Evolutionary conservation across 2,113 vertebrate genomes (phyloP), one percentile per base, ranked within the genome.

Genomic region (Dendrocopos noguchii): DNA sequence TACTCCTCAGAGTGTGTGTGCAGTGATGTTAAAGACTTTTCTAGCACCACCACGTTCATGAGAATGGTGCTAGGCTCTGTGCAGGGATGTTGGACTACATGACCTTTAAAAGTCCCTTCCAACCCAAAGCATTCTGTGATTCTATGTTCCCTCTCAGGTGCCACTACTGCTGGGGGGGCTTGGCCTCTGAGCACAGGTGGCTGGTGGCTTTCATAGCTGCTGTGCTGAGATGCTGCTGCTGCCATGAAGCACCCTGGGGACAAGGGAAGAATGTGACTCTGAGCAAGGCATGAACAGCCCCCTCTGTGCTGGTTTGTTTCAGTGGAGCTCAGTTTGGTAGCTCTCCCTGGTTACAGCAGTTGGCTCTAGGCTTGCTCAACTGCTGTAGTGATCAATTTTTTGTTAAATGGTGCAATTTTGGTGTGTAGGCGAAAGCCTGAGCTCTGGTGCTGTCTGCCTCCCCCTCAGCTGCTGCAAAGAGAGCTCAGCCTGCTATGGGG

Each of bases 1-100:
- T 17, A 3, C 56, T 33, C 70, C 53, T 90, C 68, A 11, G 4
- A 5, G 6, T 10, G 33, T 15, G 4, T 8, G 34, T 22, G 57
- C 4, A 9, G 24, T 5, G 24, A 4, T 2, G 29, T 31, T 19
- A 4, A 52, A 56, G 34, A 3, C 10, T 27, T 36, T 44, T 27
- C 25, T 15, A 4, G 59, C 53, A 11, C 55, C 79, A n/a, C 17
- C 1, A 0, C 15, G 19, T 20, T 17, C 2, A 0, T 6, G 66
- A 50, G 72, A 60, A 36, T 50, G 6, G 66, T 3, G 36, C 44
- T 74, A 24, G 50, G 50, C 50, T 52, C 22, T 13, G 50, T 12
- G 50, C 50, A 52, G 50, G 50, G 50, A 25, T 52, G 22, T 52
- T 52, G 50, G 22, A 52, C 50, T 52, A 24, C 22, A 52, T 52